These are phyloP conservation scores for Zelostemma sp. DNA, from an alignment of 1,140 invertebrate species.

Conservation along the genomic window DNA sequence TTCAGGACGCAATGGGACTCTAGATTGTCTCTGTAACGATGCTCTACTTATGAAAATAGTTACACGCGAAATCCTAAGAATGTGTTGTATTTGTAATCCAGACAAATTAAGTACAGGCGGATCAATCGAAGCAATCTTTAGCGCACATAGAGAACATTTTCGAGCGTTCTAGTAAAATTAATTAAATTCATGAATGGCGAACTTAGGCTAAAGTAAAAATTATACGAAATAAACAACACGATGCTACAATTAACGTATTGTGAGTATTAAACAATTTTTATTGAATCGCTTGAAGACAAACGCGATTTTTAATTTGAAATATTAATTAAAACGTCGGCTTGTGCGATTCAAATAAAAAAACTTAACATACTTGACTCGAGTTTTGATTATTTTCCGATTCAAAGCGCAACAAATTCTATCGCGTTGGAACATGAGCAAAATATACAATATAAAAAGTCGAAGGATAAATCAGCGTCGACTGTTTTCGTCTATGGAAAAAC, in stretches of 20 bases:
- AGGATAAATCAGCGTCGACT: no score
- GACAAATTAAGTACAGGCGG: conserved; percentile 44
- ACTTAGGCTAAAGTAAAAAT: not conserved
- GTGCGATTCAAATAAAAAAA: not conserved
- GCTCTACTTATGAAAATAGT: conserved; percentile 60
- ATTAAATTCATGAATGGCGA: not conserved
- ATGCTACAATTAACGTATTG: no score
- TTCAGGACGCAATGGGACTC: conserved; percentile 61
- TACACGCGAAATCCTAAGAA: conserved; percentile 53
- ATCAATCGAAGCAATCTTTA: conserved; percentile 11
- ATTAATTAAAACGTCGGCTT: not conserved
- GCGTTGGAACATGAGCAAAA: not conserved
- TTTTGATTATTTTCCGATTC: no score
- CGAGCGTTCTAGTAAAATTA: not conserved
- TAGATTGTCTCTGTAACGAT: conserved; percentile 61
- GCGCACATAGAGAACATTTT: conserved; percentile 11
- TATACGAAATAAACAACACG: no score
- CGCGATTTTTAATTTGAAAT: no score
- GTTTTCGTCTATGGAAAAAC: no score
- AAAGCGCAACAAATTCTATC: not conserved
- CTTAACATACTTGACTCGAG: not conserved
- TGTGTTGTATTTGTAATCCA: conserved; percentile 24
- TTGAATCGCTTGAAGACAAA: no score
- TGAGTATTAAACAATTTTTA: no score
- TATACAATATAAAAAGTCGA: not conserved